Evolutionary conservation across 2,888 invertebrate genomes (phyloP), one percentile per base, ranked within the genome.

Genomic region (Gnatocerus cornutus): DNA sequence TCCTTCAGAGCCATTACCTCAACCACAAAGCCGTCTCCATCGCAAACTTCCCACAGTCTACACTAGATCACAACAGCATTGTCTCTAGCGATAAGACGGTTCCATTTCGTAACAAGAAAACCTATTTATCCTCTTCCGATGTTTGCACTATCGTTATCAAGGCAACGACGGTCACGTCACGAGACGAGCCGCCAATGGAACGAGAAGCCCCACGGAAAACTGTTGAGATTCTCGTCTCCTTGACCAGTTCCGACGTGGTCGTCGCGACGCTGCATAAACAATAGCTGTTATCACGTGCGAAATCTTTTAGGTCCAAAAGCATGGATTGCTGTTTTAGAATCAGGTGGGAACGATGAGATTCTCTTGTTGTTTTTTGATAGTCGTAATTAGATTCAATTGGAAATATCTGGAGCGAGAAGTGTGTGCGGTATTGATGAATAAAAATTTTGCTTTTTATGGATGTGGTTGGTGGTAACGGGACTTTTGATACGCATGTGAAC

Each of bases 331-430:
- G 46, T 14, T 48, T 55, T 14, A 16, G 39, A 21, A 37, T 41
- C 62, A 55, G 55, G 61, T 52, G 62, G 68, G 62, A 48, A 16
- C 33, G n/a, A 33, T 4, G 7, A 33, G 33, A 29, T 29, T 39
- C n/a, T 7, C 8, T 41, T 41, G 13, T 41, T 41, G 41, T 10
- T 41, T 10, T 39, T 39, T n/a, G 39, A 39, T 39, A n/a, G 21
- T 58, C 8, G 14, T 29, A 65, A 65, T 65, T 46, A 65, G 33
- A 43, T 29, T 27, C 48, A 50, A 58, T 58, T 66, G 29, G 50
- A 39, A 10, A 52, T 52, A 66, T 55, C 30, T 66, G 46, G 66
- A 55, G 66, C 66, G 58, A 48, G 39, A 56, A 65, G 41, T 8
- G 55, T 65, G 65, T 41, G 27, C 29, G 62, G 39, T 29, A n/a